Evolutionary conservation across 2,888 invertebrate species (phyloP), one percentile per base, ranked within the genome.

Genomic region (Eristalis intricaria): DNA sequence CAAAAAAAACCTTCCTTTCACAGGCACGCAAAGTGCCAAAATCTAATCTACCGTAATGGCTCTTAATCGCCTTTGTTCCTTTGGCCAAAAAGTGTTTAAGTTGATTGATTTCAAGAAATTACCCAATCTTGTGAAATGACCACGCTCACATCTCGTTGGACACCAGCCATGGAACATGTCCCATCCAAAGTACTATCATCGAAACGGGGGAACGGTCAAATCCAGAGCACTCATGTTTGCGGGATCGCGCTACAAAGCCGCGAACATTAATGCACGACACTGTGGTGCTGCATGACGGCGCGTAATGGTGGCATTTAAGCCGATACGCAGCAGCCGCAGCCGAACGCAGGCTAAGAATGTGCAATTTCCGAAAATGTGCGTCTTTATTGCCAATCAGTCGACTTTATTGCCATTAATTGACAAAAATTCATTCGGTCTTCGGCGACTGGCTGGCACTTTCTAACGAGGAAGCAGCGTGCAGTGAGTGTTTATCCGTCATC

Each of bases 51-150:
- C 50, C 19, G 19, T 50, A 50, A 50, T 50, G 50, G 19, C 50
- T 19, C 50, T n/a, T 50, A 50, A 50, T 50, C 19, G 19, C 19
- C 5, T 19, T 29, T 19, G 23, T 50, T n/a, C n/a, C 19, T 50
- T 50, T 19, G 5, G 50, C 8, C 60, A 11, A 4, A 75, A 70
- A 76, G 70, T 82, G 75, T 76, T 65, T 15, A 15, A 76, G 65
- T 76, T 82, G 81, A 82, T 82, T 82, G 81, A 82, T 70, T 82
- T 82, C 26, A 66, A 22, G 43, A 70, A 70, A 70, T 79, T 73
- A 66, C 71, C 79, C 73, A 79, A 73, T 73, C 43, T 56, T 56
- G 11, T 8, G 56, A 71, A 65, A 78, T 69, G 40, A 38, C 58
- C 64, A 66, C 26, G 10, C 22, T 23, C 22, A 13, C 11, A n/a